These are phyloP conservation scores for Salpingus planirostris DNA, from an alignment of 2,888 invertebrate species.

Conservation along the genomic window DNA sequence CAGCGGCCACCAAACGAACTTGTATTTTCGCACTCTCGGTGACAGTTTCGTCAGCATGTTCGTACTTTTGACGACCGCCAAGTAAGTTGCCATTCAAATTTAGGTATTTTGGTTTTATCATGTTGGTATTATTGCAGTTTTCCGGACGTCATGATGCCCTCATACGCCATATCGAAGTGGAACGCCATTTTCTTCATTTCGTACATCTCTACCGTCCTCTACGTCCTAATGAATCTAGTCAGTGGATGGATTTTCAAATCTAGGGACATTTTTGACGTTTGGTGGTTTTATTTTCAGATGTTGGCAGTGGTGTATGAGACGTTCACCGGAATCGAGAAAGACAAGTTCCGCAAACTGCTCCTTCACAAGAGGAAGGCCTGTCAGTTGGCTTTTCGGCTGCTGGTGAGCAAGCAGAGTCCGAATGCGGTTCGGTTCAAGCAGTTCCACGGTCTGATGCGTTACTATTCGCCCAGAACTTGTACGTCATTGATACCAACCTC, in stretches of 20 bases:
- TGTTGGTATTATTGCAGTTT: slow-evolving; percentile 50
- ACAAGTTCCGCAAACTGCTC: slow-evolving; percentile 73
- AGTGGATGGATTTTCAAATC: slow-evolving; percentile 33
- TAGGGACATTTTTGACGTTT: too few species aligned
- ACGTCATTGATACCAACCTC: slow-evolving; percentile 24
- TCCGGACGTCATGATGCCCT: slow-evolving; percentile 91
- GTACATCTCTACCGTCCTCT: slow-evolving; percentile 75
- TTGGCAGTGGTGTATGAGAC: slow-evolving; percentile 86
- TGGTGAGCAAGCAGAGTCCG: slow-evolving; percentile 69
- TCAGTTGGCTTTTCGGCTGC: slow-evolving; percentile 68
- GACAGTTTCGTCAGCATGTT: slow-evolving; percentile 84
- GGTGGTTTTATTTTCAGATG: slow-evolving; percentile 48
- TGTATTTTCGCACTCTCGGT: slow-evolving; percentile 69
- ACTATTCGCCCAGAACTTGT: slow-evolving; percentile 67
- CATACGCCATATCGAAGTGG: slow-evolving; percentile 71
- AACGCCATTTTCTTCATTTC: slow-evolving; percentile 80
- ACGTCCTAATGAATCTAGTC: slow-evolving; percentile 83
- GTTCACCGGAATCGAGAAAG: slow-evolving; percentile 76
- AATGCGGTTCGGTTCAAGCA: slow-evolving; percentile 60
- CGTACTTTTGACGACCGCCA: slow-evolving; percentile 82
- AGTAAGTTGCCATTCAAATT: too few species aligned
- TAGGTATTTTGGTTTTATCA: too few species aligned
- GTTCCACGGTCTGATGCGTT: slow-evolving; percentile 72
- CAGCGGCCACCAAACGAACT: slow-evolving; percentile 60
- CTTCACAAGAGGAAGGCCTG: slow-evolving; percentile 76